These are phyloP conservation scores for Ommatoiulus sabulosus DNA, from an alignment of 2,888 invertebrate species.

Conservation along the genomic window DNA sequence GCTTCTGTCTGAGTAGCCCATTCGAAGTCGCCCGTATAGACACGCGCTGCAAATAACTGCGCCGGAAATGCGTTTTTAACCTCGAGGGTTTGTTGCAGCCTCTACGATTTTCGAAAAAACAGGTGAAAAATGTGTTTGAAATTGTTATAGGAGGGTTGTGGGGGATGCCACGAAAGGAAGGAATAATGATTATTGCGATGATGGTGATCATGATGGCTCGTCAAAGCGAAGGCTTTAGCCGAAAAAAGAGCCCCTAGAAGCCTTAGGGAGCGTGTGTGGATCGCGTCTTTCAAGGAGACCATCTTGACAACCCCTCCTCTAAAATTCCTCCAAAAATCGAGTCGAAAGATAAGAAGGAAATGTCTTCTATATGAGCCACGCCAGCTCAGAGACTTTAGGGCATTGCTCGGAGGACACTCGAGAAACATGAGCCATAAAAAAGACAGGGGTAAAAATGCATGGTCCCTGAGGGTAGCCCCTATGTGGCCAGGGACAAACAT, in stretches of 20 bases:
- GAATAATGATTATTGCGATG: conserved; percentile 24
- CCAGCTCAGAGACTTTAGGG: background rate
- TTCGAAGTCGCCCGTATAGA: too few relatives aligned
- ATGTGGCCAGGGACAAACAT: conserved; percentile 4
- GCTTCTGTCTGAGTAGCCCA: too few relatives aligned
- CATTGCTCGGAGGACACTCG: background rate
- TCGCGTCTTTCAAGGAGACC: conserved; percentile 12
- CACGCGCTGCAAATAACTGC: background rate
- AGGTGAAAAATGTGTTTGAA: conserved; percentile 30
- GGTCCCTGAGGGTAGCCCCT: conserved; percentile 33
- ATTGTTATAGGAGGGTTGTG: background rate
- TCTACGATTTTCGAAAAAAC: background rate
- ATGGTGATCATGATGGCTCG: conserved; percentile 31
- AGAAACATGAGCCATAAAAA: background rate
- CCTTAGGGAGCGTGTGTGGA: background rate
- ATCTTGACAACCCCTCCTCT: background rate
- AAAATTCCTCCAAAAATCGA: conserved; percentile 5
- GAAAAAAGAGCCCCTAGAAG: conserved; percentile 12
- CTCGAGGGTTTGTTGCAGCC: background rate
- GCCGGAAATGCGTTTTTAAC: background rate
- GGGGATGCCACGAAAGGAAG: background rate
- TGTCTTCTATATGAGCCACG: background rate
- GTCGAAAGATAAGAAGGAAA: conserved; percentile 28
- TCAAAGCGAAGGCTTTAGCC: background rate
- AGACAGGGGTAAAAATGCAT: background rate